Evolutionary conservation across 2,797 vertebrate genomes (phyloP).

Genomic region (Liasis olivaceus): DNA sequence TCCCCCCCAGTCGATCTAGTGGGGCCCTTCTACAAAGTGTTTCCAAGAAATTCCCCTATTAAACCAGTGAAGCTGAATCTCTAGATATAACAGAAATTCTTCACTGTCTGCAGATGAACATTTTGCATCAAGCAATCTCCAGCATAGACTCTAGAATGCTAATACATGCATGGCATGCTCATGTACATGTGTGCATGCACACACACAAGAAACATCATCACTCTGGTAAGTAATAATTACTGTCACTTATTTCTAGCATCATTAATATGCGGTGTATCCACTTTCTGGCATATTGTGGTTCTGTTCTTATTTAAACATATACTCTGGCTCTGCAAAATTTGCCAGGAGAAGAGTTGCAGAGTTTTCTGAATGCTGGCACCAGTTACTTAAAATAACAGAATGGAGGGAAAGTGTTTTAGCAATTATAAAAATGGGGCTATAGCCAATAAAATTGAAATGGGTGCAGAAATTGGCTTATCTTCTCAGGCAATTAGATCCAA

Average conservation of each 20-base stretch:
- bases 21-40: background rate
- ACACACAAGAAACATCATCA: background rate
- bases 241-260: background rate
- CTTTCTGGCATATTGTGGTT: constrained; percentile 37
- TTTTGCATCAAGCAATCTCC: background rate
- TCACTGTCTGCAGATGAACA: background rate
- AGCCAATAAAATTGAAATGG: constrained; percentile 50
- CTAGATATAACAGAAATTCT: background rate
- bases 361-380: constrained; percentile 39
- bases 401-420: constrained; percentile 48
- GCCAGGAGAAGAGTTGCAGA: constrained; percentile 46
- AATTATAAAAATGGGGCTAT: constrained; percentile 47
- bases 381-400: constrained; percentile 49
- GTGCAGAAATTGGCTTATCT: constrained; percentile 43
- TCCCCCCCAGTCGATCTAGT: background rate
- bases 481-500: constrained; percentile 58
- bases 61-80: background rate
- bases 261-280: constrained; percentile 4
- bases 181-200: background rate
- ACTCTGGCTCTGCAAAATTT: constrained; percentile 54
- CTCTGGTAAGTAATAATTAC: background rate
- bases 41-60: background rate
- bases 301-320: constrained; percentile 51
- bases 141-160: background rate
- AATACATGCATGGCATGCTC: background rate